These are phyloP conservation scores for Brachyptera risi DNA, from an alignment of 2,888 invertebrate genomes.

Conservation along the genomic window DNA sequence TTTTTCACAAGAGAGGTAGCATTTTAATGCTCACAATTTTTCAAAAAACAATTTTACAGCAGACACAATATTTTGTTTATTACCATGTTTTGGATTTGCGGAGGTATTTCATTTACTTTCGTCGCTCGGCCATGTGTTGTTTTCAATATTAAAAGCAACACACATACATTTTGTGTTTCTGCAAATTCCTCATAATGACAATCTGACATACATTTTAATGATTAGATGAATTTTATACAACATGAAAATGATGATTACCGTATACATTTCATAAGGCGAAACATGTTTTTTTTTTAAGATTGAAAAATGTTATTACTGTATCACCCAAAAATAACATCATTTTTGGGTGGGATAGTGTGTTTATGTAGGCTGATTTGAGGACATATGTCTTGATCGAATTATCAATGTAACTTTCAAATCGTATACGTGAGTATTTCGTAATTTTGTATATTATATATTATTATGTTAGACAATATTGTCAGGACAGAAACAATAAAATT, in stretches of 20 bases:
- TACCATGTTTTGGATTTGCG: conserved; percentile 30
- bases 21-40: conserved; percentile 37
- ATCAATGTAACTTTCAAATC: conserved; percentile 7
- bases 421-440: conserved; percentile 16
- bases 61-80: conserved; percentile 27
- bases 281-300: conserved; percentile 39
- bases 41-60: conserved; percentile 33
- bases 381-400: not conserved
- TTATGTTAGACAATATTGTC: not conserved
- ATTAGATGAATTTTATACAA: conserved; percentile 26
- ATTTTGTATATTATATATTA: too few relatives aligned
- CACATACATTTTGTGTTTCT: conserved; percentile 22
- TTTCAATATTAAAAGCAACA: conserved; percentile 26
- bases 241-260: conserved; percentile 41
- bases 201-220: conserved; percentile 24
- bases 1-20: conserved; percentile 37
- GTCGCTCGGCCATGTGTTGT: conserved; percentile 23
- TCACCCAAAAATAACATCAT: not conserved
- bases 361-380: not conserved
- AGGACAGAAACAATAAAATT: not conserved
- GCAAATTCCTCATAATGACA: conserved; percentile 21
- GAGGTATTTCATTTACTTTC: conserved; percentile 31
- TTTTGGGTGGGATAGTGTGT: not conserved
- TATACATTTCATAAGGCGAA: conserved; percentile 69
- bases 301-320: conserved; percentile 10